Conservation (phyloP, 2,888 invertebrate species). For the Ornithoptera alexandrae region DNA sequence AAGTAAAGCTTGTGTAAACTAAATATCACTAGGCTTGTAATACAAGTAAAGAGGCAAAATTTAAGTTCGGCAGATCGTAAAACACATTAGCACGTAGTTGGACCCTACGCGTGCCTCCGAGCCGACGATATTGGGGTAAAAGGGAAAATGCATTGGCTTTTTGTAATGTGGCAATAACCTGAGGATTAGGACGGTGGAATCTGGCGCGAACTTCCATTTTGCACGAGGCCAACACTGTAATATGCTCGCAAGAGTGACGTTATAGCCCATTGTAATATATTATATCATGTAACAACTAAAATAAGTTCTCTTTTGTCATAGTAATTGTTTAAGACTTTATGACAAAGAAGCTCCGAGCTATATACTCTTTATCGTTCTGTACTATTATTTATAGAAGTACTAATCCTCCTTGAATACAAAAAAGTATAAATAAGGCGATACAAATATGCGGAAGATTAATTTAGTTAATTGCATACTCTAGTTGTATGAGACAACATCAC, state of each 20-base stretch:
- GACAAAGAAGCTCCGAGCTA: too few relatives aligned
- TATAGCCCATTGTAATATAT: constrained; percentile 38
- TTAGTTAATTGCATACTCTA: background rate
- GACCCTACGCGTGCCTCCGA: constrained; percentile 44
- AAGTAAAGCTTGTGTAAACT: constrained; percentile 5
- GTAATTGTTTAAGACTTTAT: background rate
- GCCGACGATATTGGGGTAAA: constrained; percentile 57
- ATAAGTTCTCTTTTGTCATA: background rate
- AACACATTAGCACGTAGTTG: constrained; percentile 75
- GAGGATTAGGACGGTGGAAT: constrained; percentile 55
- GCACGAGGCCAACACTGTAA: constrained; percentile 45
- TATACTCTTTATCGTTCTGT: background rate
- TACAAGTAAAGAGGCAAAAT: constrained; percentile 50
- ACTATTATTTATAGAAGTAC: background rate
- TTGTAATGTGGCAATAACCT: constrained; percentile 73
- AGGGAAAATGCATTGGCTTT: constrained; percentile 73
- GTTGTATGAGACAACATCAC: background rate
- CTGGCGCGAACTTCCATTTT: constrained; percentile 49
- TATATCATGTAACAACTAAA: background rate
- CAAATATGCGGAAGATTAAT: constrained; percentile 2
- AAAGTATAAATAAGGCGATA: background rate
- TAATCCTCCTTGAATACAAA: background rate
- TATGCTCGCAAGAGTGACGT: constrained; percentile 49
- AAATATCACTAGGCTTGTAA: constrained; percentile 32
- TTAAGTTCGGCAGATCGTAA: constrained; percentile 59